Base-by-base conservation (phyloP, 2,888 invertebrate genomes). In the Apodemia zela region DNA sequence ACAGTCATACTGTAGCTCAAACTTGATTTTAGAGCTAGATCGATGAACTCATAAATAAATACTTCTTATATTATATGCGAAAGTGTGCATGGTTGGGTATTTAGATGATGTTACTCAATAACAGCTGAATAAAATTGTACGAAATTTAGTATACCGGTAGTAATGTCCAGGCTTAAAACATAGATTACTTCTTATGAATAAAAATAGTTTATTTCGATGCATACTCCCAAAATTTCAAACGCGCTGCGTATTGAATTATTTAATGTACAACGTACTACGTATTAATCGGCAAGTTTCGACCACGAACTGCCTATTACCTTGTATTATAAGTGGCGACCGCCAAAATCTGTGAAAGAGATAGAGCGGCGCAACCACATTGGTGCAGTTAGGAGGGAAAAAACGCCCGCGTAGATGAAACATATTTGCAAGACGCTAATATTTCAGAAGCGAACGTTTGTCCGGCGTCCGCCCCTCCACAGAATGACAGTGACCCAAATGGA, bases 401-500 rank as follows among this genome's bases (percentile, higher is more conserved):
- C 84, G 85, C 85, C 84, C 78, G 87, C 81, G 78, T 73, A 80
- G 82, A 80, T 84, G 84, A 84, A 88, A 87, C 81, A 86, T 82
- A 84, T 87, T 87, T 81, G 84, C 89, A 78, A 86, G 82, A 84
- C 84, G 86, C 84, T 72, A 87, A 86, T 86, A 89, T 89, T 89
- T 89, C 89, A 89, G 89, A 84, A 79, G 81, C 84, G 73, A 84
- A 78, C 80, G 83, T 80, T 82, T 82, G 82, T 85, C 88, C 86
- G 88, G 85, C 87, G 82, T 85, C 88, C 86, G 88, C 85, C 87
- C 84, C 84, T 80, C 87, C 87, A 87, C 85, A 74, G 81, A 78
- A 84, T 89, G 90, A 89, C 89, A 91, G 90, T 89, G 90, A 89
- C 89, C 89, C 86, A 89, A 89, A 89, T 89, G 88, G 87, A 80